These are phyloP conservation scores for Poeciliopsis infans DNA, from an alignment of 2,797 vertebrate genomes.

Conservation along the genomic window DNA sequence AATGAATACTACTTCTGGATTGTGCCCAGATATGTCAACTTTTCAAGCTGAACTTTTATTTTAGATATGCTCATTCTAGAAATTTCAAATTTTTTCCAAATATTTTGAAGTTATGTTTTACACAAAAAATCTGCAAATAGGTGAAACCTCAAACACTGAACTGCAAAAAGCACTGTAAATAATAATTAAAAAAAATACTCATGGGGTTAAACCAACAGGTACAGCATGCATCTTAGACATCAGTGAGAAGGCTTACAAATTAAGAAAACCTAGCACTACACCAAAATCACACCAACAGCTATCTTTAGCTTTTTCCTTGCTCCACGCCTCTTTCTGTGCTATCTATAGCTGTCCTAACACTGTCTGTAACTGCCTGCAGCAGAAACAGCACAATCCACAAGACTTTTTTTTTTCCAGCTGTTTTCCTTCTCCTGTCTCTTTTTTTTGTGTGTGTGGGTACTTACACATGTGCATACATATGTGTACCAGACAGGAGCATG, in stretches of 20 bases:
- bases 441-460: constrained; percentile 9
- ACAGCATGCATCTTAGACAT: background rate
- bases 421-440: constrained; percentile 6
- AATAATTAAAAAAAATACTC: background rate
- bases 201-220: background rate
- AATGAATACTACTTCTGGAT: background rate
- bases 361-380: background rate
- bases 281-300: background rate
- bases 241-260: background rate
- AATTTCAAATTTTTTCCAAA: too few species aligned
- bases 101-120: background rate
- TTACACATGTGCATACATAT: constrained; percentile 21
- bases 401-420: background rate
- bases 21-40: background rate
- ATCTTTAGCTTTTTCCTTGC: background rate
- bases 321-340: background rate
- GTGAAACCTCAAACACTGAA: background rate
- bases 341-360: background rate
- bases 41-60: too few species aligned
- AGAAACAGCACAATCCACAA: background rate
- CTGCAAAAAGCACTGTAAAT: background rate
- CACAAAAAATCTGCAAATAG: background rate
- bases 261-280: background rate
- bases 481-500: constrained; percentile 37
- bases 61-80: too few species aligned